Conservation (phyloP, 2,888 invertebrate genomes). For the Troides helena region DNA sequence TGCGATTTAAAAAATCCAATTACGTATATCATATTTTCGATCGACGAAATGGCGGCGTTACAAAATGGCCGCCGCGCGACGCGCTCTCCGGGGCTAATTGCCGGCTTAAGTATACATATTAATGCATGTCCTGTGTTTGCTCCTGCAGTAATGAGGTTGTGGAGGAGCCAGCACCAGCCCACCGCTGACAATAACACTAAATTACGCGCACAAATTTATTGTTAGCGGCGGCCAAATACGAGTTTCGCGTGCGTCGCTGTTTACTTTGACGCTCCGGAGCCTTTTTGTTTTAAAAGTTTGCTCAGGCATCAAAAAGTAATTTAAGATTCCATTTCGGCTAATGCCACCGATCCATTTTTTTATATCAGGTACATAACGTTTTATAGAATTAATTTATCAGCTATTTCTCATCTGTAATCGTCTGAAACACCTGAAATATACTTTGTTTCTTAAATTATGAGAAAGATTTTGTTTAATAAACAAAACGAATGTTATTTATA, state of each 20-base stretch:
- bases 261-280: slow-evolving; percentile 18
- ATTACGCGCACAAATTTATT: slow-evolving; percentile 65
- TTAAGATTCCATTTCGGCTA: slow-evolving; percentile 24
- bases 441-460: too few species aligned
- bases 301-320: slow-evolving; percentile 22
- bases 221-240: slow-evolving; percentile 59
- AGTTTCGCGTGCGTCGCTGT: slow-evolving; percentile 49
- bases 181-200: slow-evolving; percentile 61
- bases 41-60: slow-evolving; percentile 15
- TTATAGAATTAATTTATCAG: slow-evolving; percentile 2
- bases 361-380: slow-evolving; percentile 2
- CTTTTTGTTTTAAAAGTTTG: slow-evolving; percentile 25
- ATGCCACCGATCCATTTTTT: slow-evolving; percentile 4
- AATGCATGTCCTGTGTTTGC: slow-evolving; percentile 33
- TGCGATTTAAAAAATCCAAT: slow-evolving; percentile 7
- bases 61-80: slow-evolving; percentile 22
- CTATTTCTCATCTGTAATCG: background rate
- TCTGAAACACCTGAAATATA: too few species aligned
- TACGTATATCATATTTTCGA: slow-evolving; percentile 15
- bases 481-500: too few species aligned
- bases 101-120: slow-evolving; percentile 30
- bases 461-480: too few species aligned
- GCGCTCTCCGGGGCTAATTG: slow-evolving; percentile 25
- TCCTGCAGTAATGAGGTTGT: slow-evolving; percentile 40
- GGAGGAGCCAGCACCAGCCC: slow-evolving; percentile 57